Percentiles rank a stretch among this genome's conserved stretches.
Conservation (phyloP, 2,113 vertebrate genomes). For the Reinhardtius hippoglossoides region DNA sequence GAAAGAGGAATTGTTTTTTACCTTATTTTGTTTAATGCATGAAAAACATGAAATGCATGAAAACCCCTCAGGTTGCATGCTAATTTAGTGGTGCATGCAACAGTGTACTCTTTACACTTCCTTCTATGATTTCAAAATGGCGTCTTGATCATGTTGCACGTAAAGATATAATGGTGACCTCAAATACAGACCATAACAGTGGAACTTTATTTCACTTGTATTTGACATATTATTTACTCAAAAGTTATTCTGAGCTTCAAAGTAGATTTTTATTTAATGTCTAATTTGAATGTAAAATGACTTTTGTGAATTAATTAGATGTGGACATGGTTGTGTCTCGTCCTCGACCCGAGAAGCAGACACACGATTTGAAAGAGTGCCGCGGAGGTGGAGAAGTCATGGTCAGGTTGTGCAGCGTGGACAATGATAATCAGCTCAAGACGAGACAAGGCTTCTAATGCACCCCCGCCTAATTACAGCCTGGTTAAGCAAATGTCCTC, state of each 20-base stretch:
- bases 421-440: constrained; percentile 55
- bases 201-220: too few species aligned
- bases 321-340: not conserved
- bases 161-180: too few species aligned
- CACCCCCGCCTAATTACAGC: constrained; percentile 52
- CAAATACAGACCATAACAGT: too few species aligned
- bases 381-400: constrained; percentile 8
- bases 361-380: not conserved
- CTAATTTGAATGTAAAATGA: not conserved
- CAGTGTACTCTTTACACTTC: not conserved
- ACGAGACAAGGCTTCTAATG: constrained; percentile 52
- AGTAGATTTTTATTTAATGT: too few species aligned
- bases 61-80: constrained; percentile 4
- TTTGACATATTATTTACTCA: too few species aligned
- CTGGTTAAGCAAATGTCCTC: constrained; percentile 61
- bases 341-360: not conserved
- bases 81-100: not conserved
- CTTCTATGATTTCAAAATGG: not conserved
- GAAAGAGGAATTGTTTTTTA: constrained; percentile 14
- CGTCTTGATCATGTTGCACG: not conserved
- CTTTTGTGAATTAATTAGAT: not conserved
- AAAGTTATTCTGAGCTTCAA: too few species aligned
- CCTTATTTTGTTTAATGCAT: constrained; percentile 17
- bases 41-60: constrained; percentile 19
- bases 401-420: constrained; percentile 8